Conservation (phyloP, 2,797 vertebrate species). For the Crenichthys baileyi region DNA sequence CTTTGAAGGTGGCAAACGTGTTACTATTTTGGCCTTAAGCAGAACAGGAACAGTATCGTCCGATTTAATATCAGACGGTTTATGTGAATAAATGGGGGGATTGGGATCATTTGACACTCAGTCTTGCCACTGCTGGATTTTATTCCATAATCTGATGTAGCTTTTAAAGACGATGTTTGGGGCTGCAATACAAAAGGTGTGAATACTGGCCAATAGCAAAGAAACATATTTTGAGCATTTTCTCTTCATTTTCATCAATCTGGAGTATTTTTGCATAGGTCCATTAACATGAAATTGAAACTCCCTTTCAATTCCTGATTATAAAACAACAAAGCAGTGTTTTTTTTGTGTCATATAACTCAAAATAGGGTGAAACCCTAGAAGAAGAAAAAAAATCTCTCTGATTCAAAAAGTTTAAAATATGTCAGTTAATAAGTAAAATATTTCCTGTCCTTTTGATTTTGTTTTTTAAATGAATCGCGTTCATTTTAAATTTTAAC, state of each 20-base stretch:
- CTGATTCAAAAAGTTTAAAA: background rate
- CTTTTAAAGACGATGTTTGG: no score
- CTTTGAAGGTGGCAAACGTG: background rate
- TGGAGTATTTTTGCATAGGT: no score
- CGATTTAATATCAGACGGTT: no score
- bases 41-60: no score
- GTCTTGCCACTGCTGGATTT: no score
- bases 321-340: background rate
- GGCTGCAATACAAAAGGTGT: background rate
- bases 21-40: no score
- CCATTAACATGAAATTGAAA: background rate
- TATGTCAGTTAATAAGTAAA: background rate
- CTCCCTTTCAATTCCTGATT: background rate
- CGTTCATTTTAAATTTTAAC: background rate
- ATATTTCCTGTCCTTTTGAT: background rate
- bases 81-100: no score
- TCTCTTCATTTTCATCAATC: background rate
- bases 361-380: no score
- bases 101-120: no score
- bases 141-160: no score
- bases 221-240: background rate
- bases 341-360: no score
- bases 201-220: background rate
- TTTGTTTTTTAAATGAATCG: background rate
- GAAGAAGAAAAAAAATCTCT: background rate